Evolutionary conservation across 2,888 invertebrate species (phyloP), one percentile per base, ranked within the genome.

Genomic region (Rotaria socialis): DNA sequence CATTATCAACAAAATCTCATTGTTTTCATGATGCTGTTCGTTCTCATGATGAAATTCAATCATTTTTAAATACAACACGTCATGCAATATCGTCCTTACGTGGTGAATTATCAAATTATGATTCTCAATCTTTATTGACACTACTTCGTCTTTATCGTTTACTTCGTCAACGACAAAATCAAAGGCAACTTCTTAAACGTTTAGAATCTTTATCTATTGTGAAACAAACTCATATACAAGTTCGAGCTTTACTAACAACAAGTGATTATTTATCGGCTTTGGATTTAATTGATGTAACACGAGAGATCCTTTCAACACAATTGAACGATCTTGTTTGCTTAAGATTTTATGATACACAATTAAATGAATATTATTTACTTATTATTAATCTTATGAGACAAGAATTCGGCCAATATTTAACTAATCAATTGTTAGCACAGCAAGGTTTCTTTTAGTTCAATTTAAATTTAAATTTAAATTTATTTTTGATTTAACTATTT

Each of bases 21-120:
- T 96, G 96, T 35, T 99, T 98, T 92, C 99, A 98, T 90, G 95
- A 96, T 91, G 97, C 97, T 0, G 97, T 99, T 95, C 94, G 97
- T 86, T 97, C 97, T 14, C 98, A 99, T 92, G 97, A 98, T 90
- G 95, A 95, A 52, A 94, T 99, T 85, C 96, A 97, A 94, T 96
- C 96, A 89, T 95, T 97, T 90, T 94, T 99, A 93, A 94, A 88
- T 84, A 88, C 89, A 14, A 91, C 91, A 22, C 90, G 90, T 87
- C 88, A 88, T 41, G 88, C 89, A 41, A 90, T 91, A 52, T 89
- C 89, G 88, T 89, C 88, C 86, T 89, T 91, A 86, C 89, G 91
- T 90, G 90, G 87, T 50, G 85, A 56, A 35, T 67, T 85, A 52
- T 35, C 55, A 11, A 41, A n/a, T 35, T 74, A 85, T 22, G 67